These are phyloP conservation scores for Mola mola DNA, from an alignment of 2,113 vertebrate genomes.

Conservation along the genomic window DNA sequence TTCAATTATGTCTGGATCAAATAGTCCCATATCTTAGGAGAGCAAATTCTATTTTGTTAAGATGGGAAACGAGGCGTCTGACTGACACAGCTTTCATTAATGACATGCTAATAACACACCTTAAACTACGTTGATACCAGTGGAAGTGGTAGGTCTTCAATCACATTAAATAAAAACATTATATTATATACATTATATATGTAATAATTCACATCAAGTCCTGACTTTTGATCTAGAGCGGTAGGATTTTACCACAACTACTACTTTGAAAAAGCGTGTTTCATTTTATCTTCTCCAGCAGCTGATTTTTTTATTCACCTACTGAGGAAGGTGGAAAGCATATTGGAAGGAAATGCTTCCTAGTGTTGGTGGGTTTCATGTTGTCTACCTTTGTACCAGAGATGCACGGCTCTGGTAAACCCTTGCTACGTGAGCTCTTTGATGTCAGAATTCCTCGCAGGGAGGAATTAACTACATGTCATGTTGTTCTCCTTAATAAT, in stretches of 20 bases:
- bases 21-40: slow-evolving; percentile 39
- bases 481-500: slow-evolving; percentile 51
- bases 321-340: slow-evolving; percentile 10
- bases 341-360: slow-evolving; percentile 25
- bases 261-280: slow-evolving; percentile 12
- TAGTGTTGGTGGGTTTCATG: slow-evolving; percentile 25
- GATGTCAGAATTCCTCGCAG: slow-evolving; percentile 48
- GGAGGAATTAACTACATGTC: slow-evolving; percentile 40
- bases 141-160: slow-evolving; percentile 10
- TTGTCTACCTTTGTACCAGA: slow-evolving; percentile 49
- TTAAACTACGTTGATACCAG: too few species aligned
- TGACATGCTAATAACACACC: too few species aligned
- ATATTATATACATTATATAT: slow-evolving; percentile 32
- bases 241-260: slow-evolving; percentile 2
- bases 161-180: slow-evolving; percentile 37
- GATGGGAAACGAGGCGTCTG: too few species aligned
- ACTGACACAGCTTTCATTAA: too few species aligned
- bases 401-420: slow-evolving; percentile 12
- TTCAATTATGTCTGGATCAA: slow-evolving; percentile 71
- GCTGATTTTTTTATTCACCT: slow-evolving; percentile 20
- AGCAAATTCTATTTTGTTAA: too few species aligned
- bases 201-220: slow-evolving; percentile 47
- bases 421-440: slow-evolving; percentile 37
- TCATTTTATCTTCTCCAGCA: slow-evolving; percentile 21
- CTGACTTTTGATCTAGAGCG: slow-evolving; percentile 31